A percentile compares a stretch with the other conserved stretches of the same genome.
phyloP scores from a whole-genome alignment of 2,113 vertebrate species.

The Puma concolor region DNA sequence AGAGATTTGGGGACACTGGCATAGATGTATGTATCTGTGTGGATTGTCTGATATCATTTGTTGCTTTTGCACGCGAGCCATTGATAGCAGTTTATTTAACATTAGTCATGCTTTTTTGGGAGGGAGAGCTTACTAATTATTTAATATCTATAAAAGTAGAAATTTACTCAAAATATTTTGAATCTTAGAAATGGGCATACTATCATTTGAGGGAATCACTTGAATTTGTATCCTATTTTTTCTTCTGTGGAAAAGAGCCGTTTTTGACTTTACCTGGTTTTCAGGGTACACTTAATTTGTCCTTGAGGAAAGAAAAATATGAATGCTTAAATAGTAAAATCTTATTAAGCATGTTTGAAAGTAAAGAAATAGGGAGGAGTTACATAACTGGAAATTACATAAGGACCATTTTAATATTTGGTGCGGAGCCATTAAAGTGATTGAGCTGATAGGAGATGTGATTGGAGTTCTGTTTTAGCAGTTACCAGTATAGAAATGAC shows the following conservation, averaged over 20 bases:
- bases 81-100: background rate
- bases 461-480: background rate
- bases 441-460: background rate
- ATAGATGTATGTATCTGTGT: background rate
- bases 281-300: background rate
- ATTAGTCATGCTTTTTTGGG: background rate
- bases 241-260: background rate
- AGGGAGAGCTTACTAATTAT: background rate
- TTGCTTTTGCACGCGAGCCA: background rate
- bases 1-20: background rate
- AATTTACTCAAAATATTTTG: slow-evolving; percentile 18
- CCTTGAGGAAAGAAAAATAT: background rate
- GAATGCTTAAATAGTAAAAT: background rate
- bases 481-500: background rate
- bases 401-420: background rate
- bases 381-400: background rate
- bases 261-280: background rate
- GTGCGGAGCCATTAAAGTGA: background rate
- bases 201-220: background rate
- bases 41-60: background rate
- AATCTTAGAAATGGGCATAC: background rate
- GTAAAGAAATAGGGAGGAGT: background rate
- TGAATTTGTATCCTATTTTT: background rate
- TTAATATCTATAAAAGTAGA: background rate
- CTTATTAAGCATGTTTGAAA: background rate